A percentile compares a stretch with the other conserved stretches of the same genome.
These are phyloP conservation scores for Brachirus orientalis DNA, from an alignment of 2,113 vertebrate species.

Conservation along the genomic window DNA sequence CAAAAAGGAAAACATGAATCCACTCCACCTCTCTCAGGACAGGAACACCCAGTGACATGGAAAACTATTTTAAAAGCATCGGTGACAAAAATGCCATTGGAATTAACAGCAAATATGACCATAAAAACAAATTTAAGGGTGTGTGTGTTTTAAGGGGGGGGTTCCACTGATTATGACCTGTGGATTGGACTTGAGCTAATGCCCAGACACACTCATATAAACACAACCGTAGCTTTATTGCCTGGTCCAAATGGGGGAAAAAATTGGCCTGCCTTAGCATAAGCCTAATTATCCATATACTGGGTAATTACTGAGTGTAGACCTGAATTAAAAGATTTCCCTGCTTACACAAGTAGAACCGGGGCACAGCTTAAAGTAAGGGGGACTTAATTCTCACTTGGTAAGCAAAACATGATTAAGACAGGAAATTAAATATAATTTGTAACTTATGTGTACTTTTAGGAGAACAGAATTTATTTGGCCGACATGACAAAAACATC, in stretches of 20 bases:
- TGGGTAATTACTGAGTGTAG: conserved; percentile 61
- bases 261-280: conserved; percentile 27
- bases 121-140: conserved; percentile 14
- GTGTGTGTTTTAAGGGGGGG: not conserved
- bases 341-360: conserved; percentile 34
- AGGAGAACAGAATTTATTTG: not conserved
- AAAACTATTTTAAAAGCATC: conserved; percentile 45
- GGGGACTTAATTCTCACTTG: not conserved
- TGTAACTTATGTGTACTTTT: not conserved
- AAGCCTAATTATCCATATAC: conserved; percentile 37
- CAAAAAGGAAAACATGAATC: conserved; percentile 20
- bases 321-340: conserved; percentile 64
- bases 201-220: conserved; percentile 45
- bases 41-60: conserved; percentile 47
- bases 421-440: conserved; percentile 9
- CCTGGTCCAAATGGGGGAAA: not conserved
- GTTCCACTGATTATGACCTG: conserved; percentile 26
- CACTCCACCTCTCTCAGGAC: conserved; percentile 34
- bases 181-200: conserved; percentile 43
- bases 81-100: conserved; percentile 28
- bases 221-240: conserved; percentile 37
- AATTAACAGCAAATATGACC: conserved; percentile 48
- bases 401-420: conserved; percentile 27
- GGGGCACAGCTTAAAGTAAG: conserved; percentile 19
- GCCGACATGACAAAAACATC: conserved; percentile 22